Evolutionary conservation across 2,888 invertebrate species (phyloP), one percentile per base, ranked within the genome.

Genomic region (Aleiodes alternator): DNA sequence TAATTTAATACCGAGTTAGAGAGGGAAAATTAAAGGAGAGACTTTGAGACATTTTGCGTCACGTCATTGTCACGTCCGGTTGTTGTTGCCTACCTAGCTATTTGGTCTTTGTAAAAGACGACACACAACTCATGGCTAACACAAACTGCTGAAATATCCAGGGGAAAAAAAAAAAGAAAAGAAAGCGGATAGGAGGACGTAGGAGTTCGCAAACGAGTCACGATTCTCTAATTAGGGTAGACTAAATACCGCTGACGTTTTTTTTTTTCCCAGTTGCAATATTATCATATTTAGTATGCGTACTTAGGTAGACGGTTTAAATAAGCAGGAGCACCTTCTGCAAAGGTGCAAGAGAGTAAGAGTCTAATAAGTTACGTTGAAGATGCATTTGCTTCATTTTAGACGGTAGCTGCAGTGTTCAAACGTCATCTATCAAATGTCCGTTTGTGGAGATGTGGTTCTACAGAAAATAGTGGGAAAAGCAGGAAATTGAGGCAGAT

Each of bases 251-350:
- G 83, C 86, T 87, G 88, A 87, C 87, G 85, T 87, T 87, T 88
- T 87, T 87, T 23, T 23, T 23, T 23, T 23, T 87, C 48, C 51
- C 16, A 86, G 85, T 87, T 87, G 87, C 88, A 88, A 88, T 88
- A 89, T 89, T 88, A 89, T 88, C 88, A 88, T 89, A 89, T 89
- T 89, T 88, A 88, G 89, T 89, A 89, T 89, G 88, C 89, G 84
- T 83, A 88, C 88, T 89, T 88, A 88, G 87, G 82, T 86, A 87
- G 86, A 84, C 85, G 82, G 86, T 88, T 89, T 89, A 88, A 88
- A 89, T 88, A 89, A 89, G 85, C 87, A 4, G 80, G 80, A 82
- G 84, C 85, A 83, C 85, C 82, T 84, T 80, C 76, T 78, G 77
- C 71, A 75, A 73, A 77, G 75, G 76, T 68, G 70, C 56, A 76